Evolutionary conservation across 2,113 vertebrate genomes (phyloP).

Genomic region (Aphelocoma coerulescens): DNA sequence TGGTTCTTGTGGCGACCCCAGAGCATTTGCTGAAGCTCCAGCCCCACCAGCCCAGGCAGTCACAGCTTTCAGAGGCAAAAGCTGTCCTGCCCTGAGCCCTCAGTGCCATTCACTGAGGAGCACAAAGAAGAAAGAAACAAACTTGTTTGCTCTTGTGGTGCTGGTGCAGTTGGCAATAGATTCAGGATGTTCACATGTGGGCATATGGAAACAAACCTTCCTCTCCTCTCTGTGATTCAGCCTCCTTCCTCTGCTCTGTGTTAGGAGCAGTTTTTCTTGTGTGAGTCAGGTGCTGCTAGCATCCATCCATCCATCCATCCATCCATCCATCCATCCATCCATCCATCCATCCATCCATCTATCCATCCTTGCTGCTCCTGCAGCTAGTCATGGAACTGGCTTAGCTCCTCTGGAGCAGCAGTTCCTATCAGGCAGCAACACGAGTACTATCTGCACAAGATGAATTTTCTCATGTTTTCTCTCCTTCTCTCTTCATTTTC

Average conservation of each 20-base stretch:
- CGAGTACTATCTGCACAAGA: background rate
- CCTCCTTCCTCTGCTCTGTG: background rate
- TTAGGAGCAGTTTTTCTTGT: background rate
- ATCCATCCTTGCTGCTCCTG: background rate
- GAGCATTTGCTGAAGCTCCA: background rate
- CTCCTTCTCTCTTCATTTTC: background rate
- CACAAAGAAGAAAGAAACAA: background rate
- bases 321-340: background rate
- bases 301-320: background rate
- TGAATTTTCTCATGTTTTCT: constrained; percentile 22
- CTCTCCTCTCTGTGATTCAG: background rate
- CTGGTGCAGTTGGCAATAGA: background rate
- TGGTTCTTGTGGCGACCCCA: background rate
- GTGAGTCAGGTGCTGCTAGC: background rate
- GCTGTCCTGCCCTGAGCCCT: background rate
- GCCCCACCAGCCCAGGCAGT: background rate
- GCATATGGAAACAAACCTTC: background rate
- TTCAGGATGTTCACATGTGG: background rate
- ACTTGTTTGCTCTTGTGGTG: background rate
- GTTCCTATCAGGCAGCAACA: background rate
- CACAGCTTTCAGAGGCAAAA: background rate
- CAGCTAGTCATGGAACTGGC: background rate
- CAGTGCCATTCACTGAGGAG: background rate
- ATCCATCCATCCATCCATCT: background rate
- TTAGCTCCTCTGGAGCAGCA: background rate